Evolutionary conservation across 2,797 vertebrate species (phyloP), one percentile per base, ranked within the genome.

Genomic region (Enoplosus armatus): DNA sequence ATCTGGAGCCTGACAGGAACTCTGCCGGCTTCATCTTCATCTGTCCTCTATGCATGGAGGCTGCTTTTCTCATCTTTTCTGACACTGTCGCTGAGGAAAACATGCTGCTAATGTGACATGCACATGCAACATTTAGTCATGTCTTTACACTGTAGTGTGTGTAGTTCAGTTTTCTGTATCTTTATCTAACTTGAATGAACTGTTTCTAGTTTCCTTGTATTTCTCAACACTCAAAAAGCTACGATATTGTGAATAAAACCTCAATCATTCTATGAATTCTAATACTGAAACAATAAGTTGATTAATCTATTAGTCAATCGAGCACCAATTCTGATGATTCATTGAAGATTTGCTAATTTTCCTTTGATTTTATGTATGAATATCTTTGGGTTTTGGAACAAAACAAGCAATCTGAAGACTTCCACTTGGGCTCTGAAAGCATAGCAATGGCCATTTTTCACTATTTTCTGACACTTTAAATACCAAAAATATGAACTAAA

Each of bases 1-100:
- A 76, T 75, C n/a, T 73, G 56, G 64, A 70, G 58, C 41, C 51
- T 51, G 74, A 65, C 47, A 72, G 50, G 31, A 78, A 79, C 62
- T 78, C 51, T 59, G 48, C 59, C 27, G 74, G 45, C 70, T 84
- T 60, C 56, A 27, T 77, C 58, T 73, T 78, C 71, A 48, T 68
- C 72, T 61, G 72, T 85, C 75, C 33, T 35, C 43, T 5, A 6
- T 27, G 72, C 62, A 75, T 76, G 61, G 27, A 62, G 22, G 47
- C 73, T 77, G 61, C 9, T 68, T 64, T 67, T 50, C 54, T 79
- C 31, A 50, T 51, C n/a, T 35, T 37, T 29, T 43, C 47, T 67
- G 27, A 68, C 39, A 11, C 16, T 39, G 53, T 74, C 5, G 0
- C 43, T 68, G 31, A 70, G 43, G 65, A 50, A 62, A 73, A 35